These are phyloP conservation scores for Drosophila equinoxialis DNA, from an alignment of 1,140 invertebrate genomes.

Conservation along the genomic window DNA sequence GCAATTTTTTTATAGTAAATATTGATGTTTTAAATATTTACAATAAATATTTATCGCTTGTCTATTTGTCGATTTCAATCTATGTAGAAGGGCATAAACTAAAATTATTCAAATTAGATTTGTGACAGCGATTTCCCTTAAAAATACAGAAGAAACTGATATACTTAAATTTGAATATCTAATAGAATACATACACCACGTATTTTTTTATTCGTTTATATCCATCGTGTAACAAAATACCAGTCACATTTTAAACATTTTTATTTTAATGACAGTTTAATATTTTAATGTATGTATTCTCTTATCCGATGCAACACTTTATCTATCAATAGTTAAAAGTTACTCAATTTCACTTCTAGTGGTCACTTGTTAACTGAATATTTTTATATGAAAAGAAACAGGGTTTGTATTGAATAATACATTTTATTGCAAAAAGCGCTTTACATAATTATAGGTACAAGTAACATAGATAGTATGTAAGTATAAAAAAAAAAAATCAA, in stretches of 20 bases:
- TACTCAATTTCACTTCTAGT: background rate
- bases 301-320: background rate
- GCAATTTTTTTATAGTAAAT: constrained; percentile 10
- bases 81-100: background rate
- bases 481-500: constrained; percentile 51
- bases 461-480: constrained; percentile 56
- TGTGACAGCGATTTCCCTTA: background rate
- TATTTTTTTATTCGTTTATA: background rate
- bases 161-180: background rate
- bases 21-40: background rate
- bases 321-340: background rate
- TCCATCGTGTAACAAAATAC: background rate
- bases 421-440: constrained; percentile 83
- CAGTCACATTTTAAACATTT: background rate
- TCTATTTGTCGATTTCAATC: background rate
- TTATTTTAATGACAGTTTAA: background rate
- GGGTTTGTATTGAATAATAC: constrained; percentile 67
- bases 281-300: background rate
- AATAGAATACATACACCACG: background rate
- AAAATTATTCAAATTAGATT: background rate
- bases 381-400: constrained; percentile 64
- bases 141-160: background rate
- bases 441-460: constrained; percentile 70
- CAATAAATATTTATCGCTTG: background rate
- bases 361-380: constrained; percentile 8